Conservation (phyloP, 2,797 vertebrate species). For the Liparis tanakae region DNA sequence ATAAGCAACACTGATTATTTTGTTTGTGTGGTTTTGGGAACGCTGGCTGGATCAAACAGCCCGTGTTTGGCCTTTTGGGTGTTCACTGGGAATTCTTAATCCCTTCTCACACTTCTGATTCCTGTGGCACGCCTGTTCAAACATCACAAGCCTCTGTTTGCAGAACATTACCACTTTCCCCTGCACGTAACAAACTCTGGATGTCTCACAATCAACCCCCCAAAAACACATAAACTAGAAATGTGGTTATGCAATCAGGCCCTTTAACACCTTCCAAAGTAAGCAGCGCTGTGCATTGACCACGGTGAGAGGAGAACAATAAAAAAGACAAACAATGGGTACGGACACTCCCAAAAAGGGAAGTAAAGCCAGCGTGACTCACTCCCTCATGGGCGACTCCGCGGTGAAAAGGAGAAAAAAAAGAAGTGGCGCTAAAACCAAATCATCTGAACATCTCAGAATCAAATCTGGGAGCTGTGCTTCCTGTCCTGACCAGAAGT, state of each 20-base stretch:
- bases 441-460: conserved; percentile 47
- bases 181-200: conserved; percentile 10
- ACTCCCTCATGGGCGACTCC: conserved; percentile 60
- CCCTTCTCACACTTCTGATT: conserved; percentile 16
- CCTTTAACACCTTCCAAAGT: conserved; percentile 64
- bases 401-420: conserved; percentile 58
- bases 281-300: conserved; percentile 44
- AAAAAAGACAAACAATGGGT: conserved; percentile 66
- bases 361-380: conserved; percentile 69
- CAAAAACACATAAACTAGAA: conserved; percentile 29
- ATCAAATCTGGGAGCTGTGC: conserved; percentile 60
- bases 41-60: conserved; percentile 16
- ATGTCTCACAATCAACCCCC: not conserved
- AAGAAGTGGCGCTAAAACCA: conserved; percentile 49
- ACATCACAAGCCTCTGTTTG: conserved; percentile 25
- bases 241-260: conserved; percentile 46
- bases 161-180: conserved; percentile 35
- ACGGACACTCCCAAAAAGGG: conserved; percentile 57
- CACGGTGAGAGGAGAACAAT: conserved; percentile 64
- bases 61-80: conserved; percentile 20
- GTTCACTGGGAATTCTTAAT: conserved; percentile 17
- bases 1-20: conserved; percentile 24
- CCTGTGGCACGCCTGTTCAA: conserved; percentile 23
- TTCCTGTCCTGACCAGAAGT: conserved; percentile 64
- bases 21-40: conserved; percentile 16